Percentiles rank a stretch among this genome's conserved stretches.
Evolutionary conservation across 2,888 invertebrate genomes (phyloP).

Genomic region (Disparrhopalites patrizii): DNA sequence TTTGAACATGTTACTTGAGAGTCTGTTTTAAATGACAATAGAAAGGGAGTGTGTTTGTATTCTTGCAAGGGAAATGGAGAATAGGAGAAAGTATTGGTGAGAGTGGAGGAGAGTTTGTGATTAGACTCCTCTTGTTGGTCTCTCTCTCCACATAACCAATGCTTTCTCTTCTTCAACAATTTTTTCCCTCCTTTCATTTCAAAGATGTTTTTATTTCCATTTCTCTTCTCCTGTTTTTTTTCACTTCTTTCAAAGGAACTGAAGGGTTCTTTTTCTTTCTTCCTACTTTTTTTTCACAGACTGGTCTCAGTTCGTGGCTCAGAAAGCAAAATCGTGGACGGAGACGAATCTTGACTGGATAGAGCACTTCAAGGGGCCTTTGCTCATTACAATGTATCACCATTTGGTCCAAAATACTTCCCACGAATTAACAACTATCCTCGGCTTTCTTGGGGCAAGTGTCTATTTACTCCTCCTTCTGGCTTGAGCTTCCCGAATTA

Average conservation of each 20-base stretch:
- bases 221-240: neutral
- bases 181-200: neutral
- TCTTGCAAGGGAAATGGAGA: neutral
- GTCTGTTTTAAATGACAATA: constrained; percentile 15
- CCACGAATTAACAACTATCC: constrained; percentile 58
- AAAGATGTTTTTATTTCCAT: neutral
- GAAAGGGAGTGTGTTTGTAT: neutral
- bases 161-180: neutral
- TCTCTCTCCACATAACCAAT: neutral
- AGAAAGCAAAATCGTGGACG: constrained; percentile 65
- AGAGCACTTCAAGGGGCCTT: constrained; percentile 63
- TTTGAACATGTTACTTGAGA: neutral
- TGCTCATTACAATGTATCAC: constrained; percentile 69
- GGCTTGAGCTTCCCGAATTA: too few relatives aligned
- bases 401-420: constrained; percentile 58
- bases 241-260: neutral
- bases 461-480: neutral
- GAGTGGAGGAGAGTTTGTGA: too few relatives aligned
- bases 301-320: constrained; percentile 67
- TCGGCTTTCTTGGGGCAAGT: constrained; percentile 51
- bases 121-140: neutral
- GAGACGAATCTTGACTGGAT: constrained; percentile 68
- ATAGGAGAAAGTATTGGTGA: neutral
- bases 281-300: constrained; percentile 53
- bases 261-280: neutral